These are phyloP conservation scores for Stylophora pistillata DNA, from an alignment of 64 coral and sea anemone species.

Conservation along the genomic window DNA sequence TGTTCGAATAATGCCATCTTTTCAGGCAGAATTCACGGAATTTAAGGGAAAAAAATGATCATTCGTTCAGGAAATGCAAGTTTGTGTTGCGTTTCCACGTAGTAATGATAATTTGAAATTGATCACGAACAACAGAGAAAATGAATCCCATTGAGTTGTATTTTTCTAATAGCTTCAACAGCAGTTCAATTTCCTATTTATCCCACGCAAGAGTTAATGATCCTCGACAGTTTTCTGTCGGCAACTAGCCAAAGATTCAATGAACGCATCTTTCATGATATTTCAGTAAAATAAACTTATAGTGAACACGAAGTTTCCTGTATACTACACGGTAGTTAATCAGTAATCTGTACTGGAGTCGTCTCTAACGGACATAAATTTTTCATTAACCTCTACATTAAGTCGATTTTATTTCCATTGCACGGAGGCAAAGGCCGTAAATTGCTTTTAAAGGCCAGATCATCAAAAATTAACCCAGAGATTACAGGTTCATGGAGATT, in stretches of 20 bases:
- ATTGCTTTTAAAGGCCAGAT: slow-evolving; percentile 30
- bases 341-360: background rate
- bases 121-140: slow-evolving; percentile 5
- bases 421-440: slow-evolving; percentile 13
- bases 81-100: background rate
- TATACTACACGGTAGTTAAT: background rate
- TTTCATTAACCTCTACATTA: slow-evolving; percentile 46
- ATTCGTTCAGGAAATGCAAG: background rate
- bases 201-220: slow-evolving; percentile 24
- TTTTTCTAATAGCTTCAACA: slow-evolving; percentile 29
- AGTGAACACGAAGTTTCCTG: background rate
- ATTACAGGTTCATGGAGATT: slow-evolving; percentile 16
- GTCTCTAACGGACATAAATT: slow-evolving; percentile 38
- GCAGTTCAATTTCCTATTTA: slow-evolving; percentile 30
- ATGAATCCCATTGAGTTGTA: slow-evolving; percentile 8
- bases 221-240: background rate
- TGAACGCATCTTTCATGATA: background rate
- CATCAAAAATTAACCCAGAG: slow-evolving; percentile 9
- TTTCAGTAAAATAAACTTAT: background rate
- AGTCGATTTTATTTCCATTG: slow-evolving; percentile 32
- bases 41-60: background rate
- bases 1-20: background rate
- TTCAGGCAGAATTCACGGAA: no score
- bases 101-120: background rate
- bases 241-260: slow-evolving; percentile 4